Evolutionary conservation across 2,888 invertebrate genomes (phyloP).

Genomic region (Ceramica pisi): DNA sequence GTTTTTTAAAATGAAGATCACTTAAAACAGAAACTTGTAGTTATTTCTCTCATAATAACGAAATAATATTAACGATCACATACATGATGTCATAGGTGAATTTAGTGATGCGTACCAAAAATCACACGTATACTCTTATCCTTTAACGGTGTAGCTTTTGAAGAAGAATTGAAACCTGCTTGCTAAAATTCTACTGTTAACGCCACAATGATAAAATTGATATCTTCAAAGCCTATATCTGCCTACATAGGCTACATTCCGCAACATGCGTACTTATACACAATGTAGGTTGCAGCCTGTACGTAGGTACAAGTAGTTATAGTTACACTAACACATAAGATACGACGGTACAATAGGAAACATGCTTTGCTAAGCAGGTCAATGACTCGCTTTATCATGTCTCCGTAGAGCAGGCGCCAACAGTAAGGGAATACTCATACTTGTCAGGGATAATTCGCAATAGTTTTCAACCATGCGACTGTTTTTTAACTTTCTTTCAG

Average conservation of each 20-base stretch:
- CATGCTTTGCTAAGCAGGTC: constrained; percentile 65
- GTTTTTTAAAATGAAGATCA: background rate
- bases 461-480: background rate
- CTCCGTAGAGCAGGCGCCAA: constrained; percentile 40
- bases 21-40: background rate
- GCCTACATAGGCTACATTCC: constrained; percentile 23
- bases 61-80: background rate
- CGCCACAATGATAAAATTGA: background rate
- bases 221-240: background rate
- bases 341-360: constrained; percentile 56
- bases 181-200: background rate
- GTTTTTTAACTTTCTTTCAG: constrained; percentile 17
- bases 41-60: background rate
- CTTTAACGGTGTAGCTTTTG: background rate
- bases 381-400: constrained; percentile 65
- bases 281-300: constrained; percentile 38
- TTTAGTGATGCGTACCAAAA: background rate
- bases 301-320: constrained; percentile 3
- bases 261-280: constrained; percentile 25
- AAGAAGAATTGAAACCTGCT: background rate
- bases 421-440: constrained; percentile 25
- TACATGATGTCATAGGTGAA: constrained; percentile 7
- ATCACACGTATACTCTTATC: too few species aligned
- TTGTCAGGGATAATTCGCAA: constrained; percentile 20
- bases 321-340: constrained; percentile 48